Base-by-base conservation (phyloP, 2,797 vertebrate species). In the Myripristis murdjan region DNA sequence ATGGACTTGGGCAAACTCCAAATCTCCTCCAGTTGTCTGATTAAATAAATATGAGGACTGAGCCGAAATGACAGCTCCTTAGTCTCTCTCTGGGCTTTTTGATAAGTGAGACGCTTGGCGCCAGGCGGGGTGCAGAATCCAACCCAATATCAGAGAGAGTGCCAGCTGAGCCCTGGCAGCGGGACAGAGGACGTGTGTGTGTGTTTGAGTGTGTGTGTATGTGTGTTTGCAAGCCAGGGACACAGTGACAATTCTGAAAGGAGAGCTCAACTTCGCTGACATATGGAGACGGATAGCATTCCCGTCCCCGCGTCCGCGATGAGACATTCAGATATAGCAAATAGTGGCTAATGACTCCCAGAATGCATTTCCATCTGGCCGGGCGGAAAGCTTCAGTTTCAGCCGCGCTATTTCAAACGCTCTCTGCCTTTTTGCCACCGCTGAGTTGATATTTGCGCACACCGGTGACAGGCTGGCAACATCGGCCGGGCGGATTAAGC, bases 211-310 rank as follows among this genome's bases (percentile, higher is more conserved):
- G 51, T 26, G 52, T 54, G 52, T 58, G 65, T 28, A 48, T 47
- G 24, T 64, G 41, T 59, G 55, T 23, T 28, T 70, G 39, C 16
- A 7, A 57, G 73, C 70, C 77, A 84, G 39, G 48, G 54, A 72
- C 57, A 76, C 23, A 6, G 26, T 41, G 58, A 58, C 43, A 61
- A 78, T 66, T 46, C 60, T 0, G 43, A 6, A 12, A 6, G 44
- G 8, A 52, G n/a, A 18, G 14, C 23, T 52, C 24, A 66, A 60
- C 28, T 60, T 48, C 64, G 64, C 26, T 73, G 77, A 84, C 71
- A 75, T 60, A 68, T 54, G 0, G 22, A 75, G 46, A 76, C 18
- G n/a, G 57, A 84, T 75, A 20, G 65, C 11, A 1, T 28, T 1
- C 0, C 47, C 52, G 73, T 71, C n/a, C 35, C 65, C 65, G 51